Conservation (phyloP, 2,888 invertebrate genomes). For the Drosophila engyochracea region DNA sequence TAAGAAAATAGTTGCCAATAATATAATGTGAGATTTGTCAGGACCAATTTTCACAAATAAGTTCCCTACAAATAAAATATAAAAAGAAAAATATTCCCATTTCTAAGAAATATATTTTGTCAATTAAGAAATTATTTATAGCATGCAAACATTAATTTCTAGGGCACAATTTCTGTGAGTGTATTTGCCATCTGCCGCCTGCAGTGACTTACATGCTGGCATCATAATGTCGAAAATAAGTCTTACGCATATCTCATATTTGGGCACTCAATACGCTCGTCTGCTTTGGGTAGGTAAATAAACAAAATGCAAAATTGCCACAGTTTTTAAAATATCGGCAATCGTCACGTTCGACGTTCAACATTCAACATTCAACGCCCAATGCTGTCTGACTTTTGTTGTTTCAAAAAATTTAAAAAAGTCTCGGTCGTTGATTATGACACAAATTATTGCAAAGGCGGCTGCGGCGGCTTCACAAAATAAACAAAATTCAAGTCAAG, state of each 20-base stretch:
- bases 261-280: constrained; percentile 41
- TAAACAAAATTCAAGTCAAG: constrained; percentile 40
- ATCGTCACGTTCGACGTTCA: constrained; percentile 64
- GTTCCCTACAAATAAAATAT: background rate
- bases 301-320: constrained; percentile 62
- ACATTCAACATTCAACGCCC: constrained; percentile 11
- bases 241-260: constrained; percentile 60
- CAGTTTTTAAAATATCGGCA: constrained; percentile 51
- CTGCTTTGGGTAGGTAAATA: constrained; percentile 47
- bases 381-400: constrained; percentile 17
- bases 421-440: constrained; percentile 39
- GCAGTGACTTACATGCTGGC: constrained; percentile 43
- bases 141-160: background rate
- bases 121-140: background rate
- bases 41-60: background rate
- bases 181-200: constrained; percentile 22
- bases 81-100: background rate
- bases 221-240: constrained; percentile 67
- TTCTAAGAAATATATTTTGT: background rate
- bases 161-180: constrained; percentile 1
- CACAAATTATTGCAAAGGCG: constrained; percentile 37
- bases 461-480: constrained; percentile 11
- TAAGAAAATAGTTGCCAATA: background rate
- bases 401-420: constrained; percentile 33
- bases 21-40: background rate